Percentiles rank a stretch among this genome's conserved stretches.
Conservation (phyloP, 1,140 invertebrate genomes). For the Fopius arisanus region DNA sequence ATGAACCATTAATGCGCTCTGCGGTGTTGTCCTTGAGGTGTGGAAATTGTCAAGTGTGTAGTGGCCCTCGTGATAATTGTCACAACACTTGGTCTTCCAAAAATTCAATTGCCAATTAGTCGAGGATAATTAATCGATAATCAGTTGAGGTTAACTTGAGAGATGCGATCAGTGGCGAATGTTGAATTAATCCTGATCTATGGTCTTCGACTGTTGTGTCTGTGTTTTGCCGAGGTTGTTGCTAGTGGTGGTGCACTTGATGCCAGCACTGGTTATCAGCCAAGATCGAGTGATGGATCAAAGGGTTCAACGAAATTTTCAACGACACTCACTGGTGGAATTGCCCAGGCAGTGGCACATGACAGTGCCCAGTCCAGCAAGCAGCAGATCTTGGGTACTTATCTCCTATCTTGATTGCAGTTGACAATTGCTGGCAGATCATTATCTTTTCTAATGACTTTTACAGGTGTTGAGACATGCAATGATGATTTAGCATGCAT, state of each 20-base stretch:
- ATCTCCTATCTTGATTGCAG: slow-evolving; percentile 28
- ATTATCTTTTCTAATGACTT: slow-evolving; percentile 21
- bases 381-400: slow-evolving; percentile 13
- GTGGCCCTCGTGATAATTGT: no score
- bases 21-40: not conserved
- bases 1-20: not conserved
- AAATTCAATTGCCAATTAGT: not conserved
- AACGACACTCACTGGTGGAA: slow-evolving; percentile 54
- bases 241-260: slow-evolving; percentile 60
- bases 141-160: slow-evolving; percentile 6
- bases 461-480: slow-evolving; percentile 62
- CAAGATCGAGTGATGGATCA: slow-evolving; percentile 33
- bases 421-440: not conserved
- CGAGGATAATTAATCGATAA: not conserved
- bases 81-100: not conserved
- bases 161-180: slow-evolving; percentile 37
- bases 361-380: slow-evolving; percentile 48
- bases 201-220: slow-evolving; percentile 53
- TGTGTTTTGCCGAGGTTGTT: slow-evolving; percentile 43
- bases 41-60: not conserved
- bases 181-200: slow-evolving; percentile 53
- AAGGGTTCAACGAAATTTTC: slow-evolving; percentile 49
- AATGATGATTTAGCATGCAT: slow-evolving; percentile 79
- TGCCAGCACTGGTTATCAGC: slow-evolving; percentile 47
- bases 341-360: slow-evolving; percentile 60